Base-by-base conservation (phyloP, 2,113 vertebrate species). In the Dipodomys ordii region DNA sequence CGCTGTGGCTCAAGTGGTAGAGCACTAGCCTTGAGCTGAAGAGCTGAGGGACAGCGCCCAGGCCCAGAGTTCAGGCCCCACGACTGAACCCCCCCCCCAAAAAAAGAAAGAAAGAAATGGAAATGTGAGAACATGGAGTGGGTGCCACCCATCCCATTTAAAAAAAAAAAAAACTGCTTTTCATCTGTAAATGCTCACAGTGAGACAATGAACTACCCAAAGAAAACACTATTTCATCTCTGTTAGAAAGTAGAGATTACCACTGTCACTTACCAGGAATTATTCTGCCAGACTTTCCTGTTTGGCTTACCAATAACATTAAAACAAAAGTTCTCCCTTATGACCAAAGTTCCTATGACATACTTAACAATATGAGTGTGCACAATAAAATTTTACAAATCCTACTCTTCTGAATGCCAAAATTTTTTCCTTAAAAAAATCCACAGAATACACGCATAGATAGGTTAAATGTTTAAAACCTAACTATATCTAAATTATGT, bases 241-340 rank as follows among this genome's bases (percentile, higher is more conserved):
- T 62, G 15, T 30, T 53, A 60, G 28, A 39, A 92, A 72, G 49
- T 27, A 65, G 62, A 2, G 22, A 18, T 57, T 1, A 57, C 19
- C 12, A 57, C 53, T 16, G 39, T 57, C 53, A 57, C 25, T 62
- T 53, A 28, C 4, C 49, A 65, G 57, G n/a, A 90, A 83, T 25
- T 7, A 57, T 25, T 39, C 64, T 72, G 30, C 25, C 30, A 69
- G 67, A 10, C 15, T 76, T 89, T 85, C 90, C 35, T n/a, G 49
- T 39, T 16, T 65, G 53, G 79, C 25, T 83, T 62, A 72, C 46
- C n/a, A 76, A 71, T 28, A 65, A 44, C 27, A 67, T 23, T n/a
- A 35, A 76, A 92, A 92, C 60, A 7, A 67, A 57, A 93, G 88
- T 44, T 65, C 39, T 85, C 69, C 67, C 69, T 19, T 12, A 71